Base-by-base conservation (phyloP, 2,888 invertebrate species). In the Glaucopsyche alexis region DNA sequence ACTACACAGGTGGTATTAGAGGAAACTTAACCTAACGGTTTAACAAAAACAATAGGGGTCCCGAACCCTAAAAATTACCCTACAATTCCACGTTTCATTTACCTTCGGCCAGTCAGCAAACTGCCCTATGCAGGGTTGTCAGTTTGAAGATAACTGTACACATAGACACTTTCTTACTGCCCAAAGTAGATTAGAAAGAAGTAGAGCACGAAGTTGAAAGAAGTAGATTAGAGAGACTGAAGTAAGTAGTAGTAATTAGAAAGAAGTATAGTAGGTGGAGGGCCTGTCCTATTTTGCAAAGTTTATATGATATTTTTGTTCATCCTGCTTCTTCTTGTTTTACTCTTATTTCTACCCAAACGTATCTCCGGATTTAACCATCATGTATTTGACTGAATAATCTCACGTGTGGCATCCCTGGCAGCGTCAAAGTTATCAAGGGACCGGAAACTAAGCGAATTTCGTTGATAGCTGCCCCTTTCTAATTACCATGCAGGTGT, bases 401-500 rank as follows among this genome's bases (percentile, higher is more conserved):
- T 14, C 50, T n/a, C 16, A 67, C 42, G 7, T 7, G 19, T n/a
- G 64, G 9, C 64, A 29, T n/a, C 60, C 55, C 71, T 64, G 29
- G 19, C 55, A 19, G 29, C 49, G 16, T 29, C 50, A 72, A 67
- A 67, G 72, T 72, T 67, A 72, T 67, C 67, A 72, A 14, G 67
- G 72, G 72, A 55, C 49, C 42, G 75, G 72, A 75, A 75, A 75
- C 71, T 75, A 78, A 74, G 76, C 75, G 75, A 77, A 76, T 76
- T 78, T 78, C 73, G 76, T 76, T 78, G 75, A 75, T 75, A 76
- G 73, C 77, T 74, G 74, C 75, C 76, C 76, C 76, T 74, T 76
- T 76, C 75, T 77, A 77, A 78, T 78, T 76, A 77, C 74, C 64
- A 67, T 71, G 71, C 79, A 79, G 78, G 78, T 79, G 79, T 78